phyloP scores from a whole-genome alignment of 2,888 invertebrate genomes.

The Griposia aprilina region DNA sequence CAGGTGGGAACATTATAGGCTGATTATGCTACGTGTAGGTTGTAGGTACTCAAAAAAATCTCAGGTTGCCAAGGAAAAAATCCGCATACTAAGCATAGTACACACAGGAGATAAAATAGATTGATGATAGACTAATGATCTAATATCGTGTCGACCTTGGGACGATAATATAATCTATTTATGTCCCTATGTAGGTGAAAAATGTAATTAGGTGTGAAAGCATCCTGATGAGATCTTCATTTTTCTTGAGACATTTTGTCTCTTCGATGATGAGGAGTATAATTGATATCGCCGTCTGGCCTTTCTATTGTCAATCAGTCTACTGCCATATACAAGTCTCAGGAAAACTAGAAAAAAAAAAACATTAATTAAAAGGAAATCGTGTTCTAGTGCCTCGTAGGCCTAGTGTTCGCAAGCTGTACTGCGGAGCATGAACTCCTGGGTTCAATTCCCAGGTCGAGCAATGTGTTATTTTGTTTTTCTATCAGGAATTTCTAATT shows the following conservation, averaged over 20 bases:
- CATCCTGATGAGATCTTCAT: constrained; percentile 20
- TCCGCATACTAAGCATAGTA: constrained; percentile 20
- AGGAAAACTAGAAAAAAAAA: neutral
- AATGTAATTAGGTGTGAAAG: constrained; percentile 25
- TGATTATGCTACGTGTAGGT: neutral
- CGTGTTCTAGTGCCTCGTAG: no score
- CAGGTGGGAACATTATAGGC: neutral
- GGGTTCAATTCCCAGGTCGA: no score
- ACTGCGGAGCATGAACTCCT: no score
- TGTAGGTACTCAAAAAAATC: neutral
- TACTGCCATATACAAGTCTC: neutral
- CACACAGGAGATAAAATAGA: constrained; percentile 49
- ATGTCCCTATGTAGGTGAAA: constrained; percentile 26
- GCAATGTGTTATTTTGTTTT: no score
- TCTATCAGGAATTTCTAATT: no score
- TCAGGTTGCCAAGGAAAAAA: constrained; percentile 21
- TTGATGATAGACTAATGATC: constrained; percentile 57
- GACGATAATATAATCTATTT: constrained; percentile 16
- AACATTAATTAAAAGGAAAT: no score
- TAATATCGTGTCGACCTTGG: constrained; percentile 40
- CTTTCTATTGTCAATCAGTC: neutral
- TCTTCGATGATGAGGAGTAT: neutral
- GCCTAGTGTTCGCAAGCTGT: no score
- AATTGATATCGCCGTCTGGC: neutral
- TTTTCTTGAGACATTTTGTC: constrained; percentile 13